Evolutionary conservation across 2,797 vertebrate genomes (phyloP).

Genomic region (Hemibagrus guttatus): DNA sequence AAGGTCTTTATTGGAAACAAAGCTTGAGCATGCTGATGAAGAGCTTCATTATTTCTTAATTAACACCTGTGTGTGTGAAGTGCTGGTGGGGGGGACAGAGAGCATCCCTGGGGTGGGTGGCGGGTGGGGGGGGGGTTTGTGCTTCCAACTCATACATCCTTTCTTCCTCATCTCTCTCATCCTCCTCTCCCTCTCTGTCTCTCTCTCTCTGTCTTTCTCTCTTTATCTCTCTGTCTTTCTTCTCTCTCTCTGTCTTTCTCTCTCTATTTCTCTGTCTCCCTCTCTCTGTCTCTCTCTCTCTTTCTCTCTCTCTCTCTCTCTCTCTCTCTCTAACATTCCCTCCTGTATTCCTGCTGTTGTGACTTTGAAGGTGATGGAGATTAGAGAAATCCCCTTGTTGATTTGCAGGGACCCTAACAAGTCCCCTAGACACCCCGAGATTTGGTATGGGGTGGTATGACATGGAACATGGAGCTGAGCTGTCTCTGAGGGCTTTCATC

Average conservation of each 20-base stretch:
- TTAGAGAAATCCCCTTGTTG: neutral
- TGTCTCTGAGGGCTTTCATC: conserved; percentile 10
- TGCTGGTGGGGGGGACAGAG: conserved; percentile 21
- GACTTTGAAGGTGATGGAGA: neutral
- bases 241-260: no score
- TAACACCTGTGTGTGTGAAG: conserved; percentile 53
- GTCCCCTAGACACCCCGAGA: neutral
- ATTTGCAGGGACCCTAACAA: neutral
- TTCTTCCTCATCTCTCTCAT: conserved; percentile 46
- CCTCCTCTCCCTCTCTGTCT: no score
- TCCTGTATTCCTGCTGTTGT: conserved; percentile 5
- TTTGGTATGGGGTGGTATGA: neutral
- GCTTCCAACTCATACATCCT: conserved; percentile 12
- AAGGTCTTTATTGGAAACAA: conserved; percentile 70
- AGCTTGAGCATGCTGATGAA: conserved; percentile 58
- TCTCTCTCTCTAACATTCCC: neutral
- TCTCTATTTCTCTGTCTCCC: no score
- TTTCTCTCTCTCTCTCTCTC: no score
- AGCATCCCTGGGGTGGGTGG: no score
- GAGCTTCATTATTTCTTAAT: conserved; percentile 75
- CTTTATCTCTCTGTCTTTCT: no score
- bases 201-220: neutral
- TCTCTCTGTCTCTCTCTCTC: neutral
- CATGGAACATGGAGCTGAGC: neutral
- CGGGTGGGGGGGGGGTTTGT: no score